Evolutionary conservation across 2,888 invertebrate genomes (phyloP).

Genomic region (Melieria crassipennis): DNA sequence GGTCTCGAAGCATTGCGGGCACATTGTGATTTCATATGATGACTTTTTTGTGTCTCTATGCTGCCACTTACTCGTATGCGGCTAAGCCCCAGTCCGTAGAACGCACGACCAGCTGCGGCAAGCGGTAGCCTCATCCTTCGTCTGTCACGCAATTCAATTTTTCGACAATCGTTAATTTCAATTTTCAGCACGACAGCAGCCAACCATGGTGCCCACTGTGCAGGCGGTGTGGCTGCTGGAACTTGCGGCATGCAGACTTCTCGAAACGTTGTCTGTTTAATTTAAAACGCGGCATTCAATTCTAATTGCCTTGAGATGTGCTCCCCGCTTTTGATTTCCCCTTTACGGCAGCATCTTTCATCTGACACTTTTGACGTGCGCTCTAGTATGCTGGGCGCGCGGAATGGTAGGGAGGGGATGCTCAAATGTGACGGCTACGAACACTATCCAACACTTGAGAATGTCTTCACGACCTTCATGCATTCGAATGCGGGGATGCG

Average conservation of each 20-base stretch:
- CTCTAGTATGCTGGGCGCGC: background rate
- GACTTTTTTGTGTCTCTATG: background rate
- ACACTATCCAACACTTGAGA: background rate
- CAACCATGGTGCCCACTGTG: background rate
- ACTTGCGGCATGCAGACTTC: background rate
- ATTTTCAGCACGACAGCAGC: background rate
- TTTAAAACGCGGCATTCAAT: conserved; percentile 12
- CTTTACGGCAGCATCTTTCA: background rate
- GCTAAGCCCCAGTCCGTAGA: background rate
- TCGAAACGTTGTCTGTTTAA: conserved; percentile 8
- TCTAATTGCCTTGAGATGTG: background rate
- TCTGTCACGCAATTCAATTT: conserved; percentile 21
- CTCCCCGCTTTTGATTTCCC: background rate
- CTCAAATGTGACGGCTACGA: background rate
- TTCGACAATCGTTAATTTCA: conserved; percentile 11
- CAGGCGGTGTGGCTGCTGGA: background rate
- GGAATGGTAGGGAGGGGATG: background rate
- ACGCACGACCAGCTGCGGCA: too few species aligned
- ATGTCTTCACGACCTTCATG: conserved; percentile 16
- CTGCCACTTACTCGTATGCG: conserved; percentile 9
- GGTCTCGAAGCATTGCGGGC: background rate
- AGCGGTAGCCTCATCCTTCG: conserved; percentile 4
- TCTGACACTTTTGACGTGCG: conserved; percentile 5
- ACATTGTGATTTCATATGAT: background rate
- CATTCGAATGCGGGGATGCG: background rate